Evolutionary conservation across 2,888 invertebrate species (phyloP).

Genomic region (Taenaris catops): DNA sequence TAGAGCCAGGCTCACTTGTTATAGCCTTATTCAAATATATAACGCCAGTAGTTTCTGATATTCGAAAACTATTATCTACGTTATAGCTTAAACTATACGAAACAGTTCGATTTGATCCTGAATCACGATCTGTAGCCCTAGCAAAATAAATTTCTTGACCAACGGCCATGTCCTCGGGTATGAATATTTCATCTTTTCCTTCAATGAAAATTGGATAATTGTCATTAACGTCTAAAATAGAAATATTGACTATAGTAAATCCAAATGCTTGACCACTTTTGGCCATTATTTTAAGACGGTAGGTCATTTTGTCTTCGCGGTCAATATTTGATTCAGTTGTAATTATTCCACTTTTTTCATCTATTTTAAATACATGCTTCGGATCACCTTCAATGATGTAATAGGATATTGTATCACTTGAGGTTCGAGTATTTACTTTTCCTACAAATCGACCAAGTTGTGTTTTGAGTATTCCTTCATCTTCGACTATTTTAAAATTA

Average conservation of each 20-base stretch:
- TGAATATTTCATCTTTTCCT: slow-evolving; percentile 87
- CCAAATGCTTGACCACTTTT: slow-evolving; percentile 87
- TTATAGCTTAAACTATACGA: slow-evolving; percentile 90
- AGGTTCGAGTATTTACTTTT: slow-evolving; percentile 81
- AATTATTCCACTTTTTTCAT: slow-evolving; percentile 88
- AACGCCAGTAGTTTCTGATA: slow-evolving; percentile 92
- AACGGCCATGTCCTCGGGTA: slow-evolving; percentile 94
- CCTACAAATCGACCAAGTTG: slow-evolving; percentile 87
- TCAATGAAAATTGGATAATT: slow-evolving; percentile 91
- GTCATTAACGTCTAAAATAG: slow-evolving; percentile 93
- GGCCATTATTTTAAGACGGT: slow-evolving; percentile 90
- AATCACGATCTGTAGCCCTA: slow-evolving; percentile 92
- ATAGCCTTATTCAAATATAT: slow-evolving; percentile 92
- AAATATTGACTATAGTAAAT: slow-evolving; percentile 88
- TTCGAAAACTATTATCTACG: slow-evolving; percentile 89
- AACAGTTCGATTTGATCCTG: slow-evolving; percentile 92
- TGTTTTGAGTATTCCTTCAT: slow-evolving; percentile 82
- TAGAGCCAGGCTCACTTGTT: slow-evolving; percentile 85
- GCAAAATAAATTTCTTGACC: slow-evolving; percentile 96
- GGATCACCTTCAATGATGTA: slow-evolving; percentile 90
- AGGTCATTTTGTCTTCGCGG: slow-evolving; percentile 88
- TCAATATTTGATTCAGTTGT: slow-evolving; percentile 89
- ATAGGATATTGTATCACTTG: slow-evolving; percentile 85
- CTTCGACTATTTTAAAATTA: slow-evolving; percentile 91
- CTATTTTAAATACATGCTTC: slow-evolving; percentile 87